Evolutionary conservation across 2,797 vertebrate species (phyloP), one percentile per base, ranked within the genome.

Genomic region (Pipistrellus kuhlii): DNA sequence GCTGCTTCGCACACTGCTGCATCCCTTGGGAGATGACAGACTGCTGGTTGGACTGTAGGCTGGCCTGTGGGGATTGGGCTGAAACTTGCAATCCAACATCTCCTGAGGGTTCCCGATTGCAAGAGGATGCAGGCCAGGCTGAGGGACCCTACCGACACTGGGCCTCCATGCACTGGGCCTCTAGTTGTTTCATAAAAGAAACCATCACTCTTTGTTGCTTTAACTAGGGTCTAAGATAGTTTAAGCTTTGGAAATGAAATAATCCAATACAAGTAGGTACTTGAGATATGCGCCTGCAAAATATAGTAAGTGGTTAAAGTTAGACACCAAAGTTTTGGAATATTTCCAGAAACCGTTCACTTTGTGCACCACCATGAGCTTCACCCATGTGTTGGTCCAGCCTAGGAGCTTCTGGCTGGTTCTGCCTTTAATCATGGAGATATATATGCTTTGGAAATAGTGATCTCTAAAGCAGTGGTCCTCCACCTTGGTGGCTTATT

Each of bases 181-280:
- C 55, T 59, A 59, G 55, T 84, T 68, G 15, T 95, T 95, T 86
- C 84, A 35, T 59, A 71, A 64, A 94, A 83, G 71, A 68, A 94
- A 66, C 76, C 44, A 13, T 57, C 72, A 11, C 44, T 23, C 20
- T 96, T 41, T 4, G 21, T 53, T 86, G 35, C 84, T 75, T 87
- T 76, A 89, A 84, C 51, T 27, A 20, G 27, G 17, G 72, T 89
- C 64, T 84, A 38, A 9, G n/a, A 30, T 83, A 91, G 13, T 6
- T 88, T 76, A 71, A 73, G 41, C 57, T 88, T 95, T 27, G 25
- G 18, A 72, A 78, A 73, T 88, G 88, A 75, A 94, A 77, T 53
- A 87, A 76, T 81, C 21, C 23, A 84, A 32, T 80, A 21, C 8
- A 90, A 94, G 85, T 44, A 93, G 69, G 41, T 38, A 18, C 21